Conservation (phyloP, 37 sponge, comb jelly and placozoan genomes). For the Bolinopsis microptera region DNA sequence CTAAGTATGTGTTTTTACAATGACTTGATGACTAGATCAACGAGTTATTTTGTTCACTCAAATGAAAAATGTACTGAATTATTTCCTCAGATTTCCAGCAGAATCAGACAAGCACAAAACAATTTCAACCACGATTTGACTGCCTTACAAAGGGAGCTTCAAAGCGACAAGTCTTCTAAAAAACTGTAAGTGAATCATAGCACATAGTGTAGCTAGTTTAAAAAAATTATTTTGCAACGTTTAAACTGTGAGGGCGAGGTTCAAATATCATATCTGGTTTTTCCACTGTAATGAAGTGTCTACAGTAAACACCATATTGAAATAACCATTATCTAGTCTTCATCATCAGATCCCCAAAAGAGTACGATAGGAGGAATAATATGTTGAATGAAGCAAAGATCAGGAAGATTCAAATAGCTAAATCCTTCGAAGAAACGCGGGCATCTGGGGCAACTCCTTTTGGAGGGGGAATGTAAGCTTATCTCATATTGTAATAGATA, state of each 20-base stretch:
- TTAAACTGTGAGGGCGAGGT: too few relatives aligned
- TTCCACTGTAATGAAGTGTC: too few relatives aligned
- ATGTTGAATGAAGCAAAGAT: slow-evolving; percentile 63
- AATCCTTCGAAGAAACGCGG: slow-evolving; percentile 32
- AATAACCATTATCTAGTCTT: too few relatives aligned
- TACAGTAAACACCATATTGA: too few relatives aligned
- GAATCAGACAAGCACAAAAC: slow-evolving; percentile 36
- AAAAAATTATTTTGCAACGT: too few relatives aligned
- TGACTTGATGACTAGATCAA: too few relatives aligned
- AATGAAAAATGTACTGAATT: too few relatives aligned
- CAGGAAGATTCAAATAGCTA: slow-evolving; percentile 22
- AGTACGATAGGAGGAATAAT: slow-evolving; percentile 44
- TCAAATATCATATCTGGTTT: too few relatives aligned
- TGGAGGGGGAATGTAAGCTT: neutral
- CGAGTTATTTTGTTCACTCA: too few relatives aligned
- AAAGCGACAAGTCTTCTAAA: slow-evolving; percentile 42
- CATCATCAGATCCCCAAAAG: slow-evolving; percentile 53
- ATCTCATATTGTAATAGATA: neutral
- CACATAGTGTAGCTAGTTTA: too few relatives aligned
- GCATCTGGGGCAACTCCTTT: neutral
- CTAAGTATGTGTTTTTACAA: too few relatives aligned
- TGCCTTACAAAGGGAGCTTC: slow-evolving; percentile 42
- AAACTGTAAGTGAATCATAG: neutral
- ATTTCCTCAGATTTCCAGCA: slow-evolving; percentile 4
- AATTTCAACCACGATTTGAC: slow-evolving; percentile 38